A percentile compares a stretch with the other conserved stretches of the same genome.
Conservation (phyloP, 2,797 vertebrate genomes). For the Xiphophorus birchmanni region DNA sequence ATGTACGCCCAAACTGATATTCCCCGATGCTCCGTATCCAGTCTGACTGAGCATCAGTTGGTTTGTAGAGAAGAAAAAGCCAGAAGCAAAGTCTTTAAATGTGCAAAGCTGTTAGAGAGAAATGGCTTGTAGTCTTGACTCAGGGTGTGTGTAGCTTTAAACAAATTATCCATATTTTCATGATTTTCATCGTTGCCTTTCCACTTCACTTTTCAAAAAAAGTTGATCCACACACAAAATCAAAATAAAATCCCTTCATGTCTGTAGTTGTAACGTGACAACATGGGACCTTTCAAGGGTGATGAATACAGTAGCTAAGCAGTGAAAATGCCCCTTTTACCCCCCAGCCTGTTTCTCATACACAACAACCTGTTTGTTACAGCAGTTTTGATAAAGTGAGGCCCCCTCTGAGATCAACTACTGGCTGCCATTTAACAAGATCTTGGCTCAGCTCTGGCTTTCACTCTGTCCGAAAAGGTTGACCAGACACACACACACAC, state of each 20-base stretch:
- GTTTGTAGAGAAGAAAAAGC: not conserved
- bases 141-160: not conserved
- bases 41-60: not conserved
- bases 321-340: not conserved
- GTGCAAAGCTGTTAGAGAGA: not conserved
- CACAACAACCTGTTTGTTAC: conserved; percentile 9
- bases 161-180: not conserved
- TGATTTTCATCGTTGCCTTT: not conserved
- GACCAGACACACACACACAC: conserved; percentile 5
- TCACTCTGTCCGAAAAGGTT: conserved; percentile 5
- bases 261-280: not conserved
- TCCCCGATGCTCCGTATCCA: not conserved
- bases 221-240: not conserved
- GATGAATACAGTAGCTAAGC: not conserved
- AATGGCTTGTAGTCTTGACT: not conserved
- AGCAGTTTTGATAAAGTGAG: conserved; percentile 18
- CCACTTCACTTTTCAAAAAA: not conserved
- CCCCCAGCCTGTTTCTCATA: not conserved
- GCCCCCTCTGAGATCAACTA: conserved; percentile 3
- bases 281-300: not conserved
- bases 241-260: not conserved
- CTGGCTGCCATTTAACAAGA: conserved; percentile 4
- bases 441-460: not conserved
- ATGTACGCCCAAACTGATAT: not conserved
- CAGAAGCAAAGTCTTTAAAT: not conserved